These are phyloP conservation scores for Caretta caretta DNA, from an alignment of 2,113 vertebrate genomes.

Conservation along the genomic window DNA sequence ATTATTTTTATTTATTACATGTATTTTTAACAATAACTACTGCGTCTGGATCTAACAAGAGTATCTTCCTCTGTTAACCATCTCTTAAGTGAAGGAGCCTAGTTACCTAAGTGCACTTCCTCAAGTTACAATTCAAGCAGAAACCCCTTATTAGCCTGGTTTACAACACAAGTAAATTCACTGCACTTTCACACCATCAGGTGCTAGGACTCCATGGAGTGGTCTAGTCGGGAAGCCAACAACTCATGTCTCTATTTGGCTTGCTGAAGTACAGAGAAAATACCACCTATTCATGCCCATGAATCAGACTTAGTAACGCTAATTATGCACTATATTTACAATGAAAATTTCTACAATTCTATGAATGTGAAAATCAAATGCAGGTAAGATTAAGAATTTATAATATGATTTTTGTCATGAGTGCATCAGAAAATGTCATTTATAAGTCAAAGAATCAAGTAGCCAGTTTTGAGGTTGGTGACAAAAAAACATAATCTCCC, in stretches of 20 bases:
- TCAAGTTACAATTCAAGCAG: background rate
- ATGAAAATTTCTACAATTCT: accelerated
- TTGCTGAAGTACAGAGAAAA: background rate
- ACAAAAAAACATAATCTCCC: background rate
- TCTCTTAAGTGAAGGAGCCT: background rate
- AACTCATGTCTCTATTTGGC: background rate
- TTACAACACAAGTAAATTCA: background rate
- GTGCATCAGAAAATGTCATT: constrained; percentile 1
- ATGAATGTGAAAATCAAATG: background rate
- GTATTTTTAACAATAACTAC: background rate
- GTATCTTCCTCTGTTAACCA: background rate
- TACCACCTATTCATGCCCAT: background rate
- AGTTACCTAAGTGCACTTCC: background rate
- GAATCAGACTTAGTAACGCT: background rate
- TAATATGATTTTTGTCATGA: background rate
- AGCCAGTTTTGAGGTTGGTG: constrained; percentile 3
- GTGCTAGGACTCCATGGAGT: background rate
- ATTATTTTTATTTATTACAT: background rate
- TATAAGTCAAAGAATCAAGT: constrained; percentile 10
- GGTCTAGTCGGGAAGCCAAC: background rate
- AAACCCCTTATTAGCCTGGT: background rate
- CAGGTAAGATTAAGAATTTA: constrained; percentile 43
- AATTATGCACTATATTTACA: background rate
- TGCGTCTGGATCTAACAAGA: background rate
- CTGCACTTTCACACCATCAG: background rate